A percentile compares a stretch with the other conserved stretches of the same genome.
Evolutionary conservation across 2,888 invertebrate species (phyloP).

Genomic region (Augochlorella aurata): DNA sequence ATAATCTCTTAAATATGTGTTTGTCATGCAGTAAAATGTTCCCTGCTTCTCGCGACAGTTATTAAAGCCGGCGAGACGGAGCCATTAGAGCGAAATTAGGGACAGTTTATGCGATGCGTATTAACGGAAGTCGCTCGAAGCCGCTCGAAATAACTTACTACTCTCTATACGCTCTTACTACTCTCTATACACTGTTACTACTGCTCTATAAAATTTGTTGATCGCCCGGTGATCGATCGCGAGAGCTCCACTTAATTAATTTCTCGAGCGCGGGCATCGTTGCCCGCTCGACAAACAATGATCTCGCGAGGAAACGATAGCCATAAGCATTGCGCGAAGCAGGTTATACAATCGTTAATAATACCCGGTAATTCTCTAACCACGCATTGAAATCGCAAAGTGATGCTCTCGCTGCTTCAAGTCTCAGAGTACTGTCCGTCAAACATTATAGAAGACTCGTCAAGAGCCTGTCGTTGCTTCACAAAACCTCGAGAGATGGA

Average conservation of each 20-base stretch:
- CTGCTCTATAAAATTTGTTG: background rate
- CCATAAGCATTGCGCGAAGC: background rate
- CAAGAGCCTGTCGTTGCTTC: background rate
- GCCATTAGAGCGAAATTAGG: background rate
- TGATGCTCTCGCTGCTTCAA: background rate
- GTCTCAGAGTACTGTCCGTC: background rate
- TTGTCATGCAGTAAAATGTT: background rate
- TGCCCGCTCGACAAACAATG: background rate
- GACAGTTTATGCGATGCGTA: background rate
- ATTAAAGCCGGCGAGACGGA: background rate
- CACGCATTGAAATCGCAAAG: slow-evolving; percentile 2
- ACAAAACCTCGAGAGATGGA: too few species aligned
- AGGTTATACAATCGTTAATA: background rate
- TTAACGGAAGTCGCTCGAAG: too few species aligned
- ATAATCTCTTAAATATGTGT: background rate
- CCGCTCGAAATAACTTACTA: too few species aligned
- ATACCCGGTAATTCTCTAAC: background rate
- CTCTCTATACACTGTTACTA: too few species aligned
- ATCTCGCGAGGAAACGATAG: background rate
- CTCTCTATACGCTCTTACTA: too few species aligned
- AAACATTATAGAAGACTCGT: background rate
- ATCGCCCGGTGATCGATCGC: background rate
- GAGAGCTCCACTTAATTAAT: background rate
- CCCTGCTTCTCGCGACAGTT: background rate
- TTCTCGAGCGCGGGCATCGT: background rate